Percentiles rank a stretch among this genome's conserved stretches.
Conservation (phyloP, 2,113 vertebrate genomes). For the Pterocles burchelli region DNA sequence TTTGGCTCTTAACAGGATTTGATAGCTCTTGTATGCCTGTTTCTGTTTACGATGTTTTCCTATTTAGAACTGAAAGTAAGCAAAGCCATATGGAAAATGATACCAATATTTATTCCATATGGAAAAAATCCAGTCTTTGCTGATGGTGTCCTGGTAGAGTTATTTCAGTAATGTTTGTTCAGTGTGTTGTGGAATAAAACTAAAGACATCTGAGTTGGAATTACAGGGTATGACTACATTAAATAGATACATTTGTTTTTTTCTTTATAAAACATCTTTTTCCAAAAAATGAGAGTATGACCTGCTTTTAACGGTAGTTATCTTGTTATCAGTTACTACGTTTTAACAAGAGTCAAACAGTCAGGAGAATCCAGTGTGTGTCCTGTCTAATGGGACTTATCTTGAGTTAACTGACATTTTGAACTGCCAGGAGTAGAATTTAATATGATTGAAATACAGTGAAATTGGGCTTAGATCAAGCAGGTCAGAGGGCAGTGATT, state of each 20-base stretch:
- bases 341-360: neutral
- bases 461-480: neutral
- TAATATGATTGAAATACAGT: neutral
- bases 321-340: neutral
- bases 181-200: neutral
- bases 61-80: constrained; percentile 36
- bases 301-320: neutral
- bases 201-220: neutral
- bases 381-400: neutral
- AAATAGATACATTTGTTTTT: neutral
- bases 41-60: neutral
- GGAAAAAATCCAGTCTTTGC: constrained; percentile 8
- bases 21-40: neutral
- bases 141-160: neutral
- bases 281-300: neutral
- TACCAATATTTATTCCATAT: constrained; percentile 9
- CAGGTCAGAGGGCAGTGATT: neutral
- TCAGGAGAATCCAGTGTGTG: neutral
- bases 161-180: constrained; percentile 4
- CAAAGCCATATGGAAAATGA: constrained; percentile 22
- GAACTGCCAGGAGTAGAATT: neutral
- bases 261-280: neutral
- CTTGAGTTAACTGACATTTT: constrained; percentile 13
- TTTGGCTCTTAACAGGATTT: neutral
- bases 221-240: neutral